These are phyloP conservation scores for Neomonachus schauinslandi DNA, from an alignment of 2,113 vertebrate species.

Conservation along the genomic window DNA sequence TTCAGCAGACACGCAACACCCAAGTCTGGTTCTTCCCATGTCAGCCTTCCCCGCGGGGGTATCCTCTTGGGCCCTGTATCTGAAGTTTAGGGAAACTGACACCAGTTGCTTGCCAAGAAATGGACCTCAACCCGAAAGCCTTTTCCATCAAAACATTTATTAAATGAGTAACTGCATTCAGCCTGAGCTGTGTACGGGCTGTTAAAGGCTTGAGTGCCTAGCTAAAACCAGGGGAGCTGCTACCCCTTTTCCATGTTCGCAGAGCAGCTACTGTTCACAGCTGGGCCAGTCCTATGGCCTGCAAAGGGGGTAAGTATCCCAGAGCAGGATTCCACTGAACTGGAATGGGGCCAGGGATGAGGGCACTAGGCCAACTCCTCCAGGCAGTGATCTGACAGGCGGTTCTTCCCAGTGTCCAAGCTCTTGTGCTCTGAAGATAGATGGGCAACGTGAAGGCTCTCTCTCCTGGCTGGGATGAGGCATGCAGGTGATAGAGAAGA, in stretches of 20 bases:
- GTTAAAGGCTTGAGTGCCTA: neutral
- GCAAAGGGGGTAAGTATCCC: neutral
- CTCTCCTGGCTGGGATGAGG: neutral
- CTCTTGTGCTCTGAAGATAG: conserved; percentile 20
- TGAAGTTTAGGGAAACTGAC: neutral
- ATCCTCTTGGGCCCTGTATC: neutral
- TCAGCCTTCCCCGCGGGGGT: neutral
- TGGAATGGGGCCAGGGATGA: neutral
- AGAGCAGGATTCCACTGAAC: neutral
- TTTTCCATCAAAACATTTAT: conserved; percentile 54
- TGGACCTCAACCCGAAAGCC: neutral
- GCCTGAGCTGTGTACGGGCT: neutral
- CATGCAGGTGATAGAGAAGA: neutral
- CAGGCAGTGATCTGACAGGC: neutral
- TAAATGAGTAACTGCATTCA: neutral
- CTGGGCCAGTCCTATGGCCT: neutral
- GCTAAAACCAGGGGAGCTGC: conserved; percentile 8
- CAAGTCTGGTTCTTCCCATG: neutral
- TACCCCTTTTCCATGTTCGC: neutral
- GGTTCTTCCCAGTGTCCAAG: neutral
- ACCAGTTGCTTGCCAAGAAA: conserved; percentile 44
- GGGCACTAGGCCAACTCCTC: neutral
- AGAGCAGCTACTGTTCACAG: neutral
- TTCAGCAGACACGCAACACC: neutral
- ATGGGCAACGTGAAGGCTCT: neutral